Evolutionary conservation across 1,140 invertebrate genomes (phyloP).

Genomic region (Drosophila saltans): DNA sequence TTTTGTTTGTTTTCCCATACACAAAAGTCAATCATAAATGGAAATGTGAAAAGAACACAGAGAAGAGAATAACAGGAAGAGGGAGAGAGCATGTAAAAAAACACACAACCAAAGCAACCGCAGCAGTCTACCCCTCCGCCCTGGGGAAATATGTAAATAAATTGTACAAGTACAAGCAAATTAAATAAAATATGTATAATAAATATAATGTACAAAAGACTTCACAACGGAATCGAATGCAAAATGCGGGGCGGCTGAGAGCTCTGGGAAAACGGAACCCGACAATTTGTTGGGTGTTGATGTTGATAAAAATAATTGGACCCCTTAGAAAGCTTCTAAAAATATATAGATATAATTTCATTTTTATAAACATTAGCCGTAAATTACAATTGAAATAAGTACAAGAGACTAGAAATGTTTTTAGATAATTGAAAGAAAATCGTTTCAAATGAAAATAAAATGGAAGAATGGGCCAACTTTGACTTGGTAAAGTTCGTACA

Average conservation of each 20-base stretch:
- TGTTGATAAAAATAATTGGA: constrained; percentile 17
- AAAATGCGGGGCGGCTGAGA: not conserved
- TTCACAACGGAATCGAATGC: not conserved
- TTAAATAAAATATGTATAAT: constrained; percentile 43
- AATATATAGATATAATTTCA: not conserved
- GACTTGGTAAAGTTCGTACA: too few species aligned
- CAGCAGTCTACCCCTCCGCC: constrained; percentile 1
- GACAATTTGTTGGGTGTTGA: constrained; percentile 1
- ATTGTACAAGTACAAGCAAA: constrained; percentile 24
- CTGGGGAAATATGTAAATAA: constrained; percentile 31
- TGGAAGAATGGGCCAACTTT: too few species aligned
- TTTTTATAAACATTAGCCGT: not conserved
- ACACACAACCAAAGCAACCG: constrained; percentile 19
- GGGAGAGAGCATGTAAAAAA: constrained; percentile 18
- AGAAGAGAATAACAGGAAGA: constrained; percentile 26
- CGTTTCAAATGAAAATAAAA: too few species aligned
- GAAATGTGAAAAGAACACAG: constrained; percentile 8
- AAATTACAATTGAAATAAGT: not conserved
- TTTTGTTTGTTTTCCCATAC: too few species aligned
- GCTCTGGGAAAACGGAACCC: constrained; percentile 9
- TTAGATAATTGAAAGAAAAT: too few species aligned
- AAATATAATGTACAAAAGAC: constrained; percentile 6
- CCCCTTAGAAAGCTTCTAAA: constrained; percentile 1
- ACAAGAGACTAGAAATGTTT: not conserved
- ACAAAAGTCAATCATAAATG: constrained; percentile 36